Conservation (phyloP, 92 coral and sea anemone genomes). For the Palythoa grandis region DNA sequence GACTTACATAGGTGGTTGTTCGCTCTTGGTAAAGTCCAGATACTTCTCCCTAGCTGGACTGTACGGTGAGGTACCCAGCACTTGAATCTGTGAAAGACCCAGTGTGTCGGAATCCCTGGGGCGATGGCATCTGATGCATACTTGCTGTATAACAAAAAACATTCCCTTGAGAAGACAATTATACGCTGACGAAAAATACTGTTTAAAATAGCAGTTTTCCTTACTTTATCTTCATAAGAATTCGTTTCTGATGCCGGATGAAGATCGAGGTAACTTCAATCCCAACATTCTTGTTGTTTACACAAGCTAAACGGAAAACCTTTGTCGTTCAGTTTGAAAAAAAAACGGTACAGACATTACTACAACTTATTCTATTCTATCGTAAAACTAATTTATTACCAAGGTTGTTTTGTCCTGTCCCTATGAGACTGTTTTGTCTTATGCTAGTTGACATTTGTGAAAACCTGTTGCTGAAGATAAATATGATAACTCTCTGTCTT, state of each 20-base stretch:
- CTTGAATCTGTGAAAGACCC: conserved; percentile 93
- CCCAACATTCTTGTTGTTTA: no score
- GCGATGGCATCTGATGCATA: conserved; percentile 85
- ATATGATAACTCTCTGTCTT: no score
- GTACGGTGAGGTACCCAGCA: conserved; percentile 82
- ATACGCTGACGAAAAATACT: neutral
- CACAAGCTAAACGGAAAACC: no score
- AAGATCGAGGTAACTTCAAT: neutral
- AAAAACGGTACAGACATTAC: no score
- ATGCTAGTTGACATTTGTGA: no score
- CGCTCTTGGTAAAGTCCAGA: conserved; percentile 41
- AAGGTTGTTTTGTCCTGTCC: no score
- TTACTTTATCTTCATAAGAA: neutral
- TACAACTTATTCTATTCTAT: no score
- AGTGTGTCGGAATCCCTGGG: conserved; percentile 94
- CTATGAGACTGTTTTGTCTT: no score
- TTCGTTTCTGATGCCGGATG: neutral
- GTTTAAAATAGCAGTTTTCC: neutral
- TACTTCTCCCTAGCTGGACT: conserved; percentile 61
- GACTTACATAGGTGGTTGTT: conserved; percentile 55
- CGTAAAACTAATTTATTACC: no score
- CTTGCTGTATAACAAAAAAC: conserved; percentile 60
- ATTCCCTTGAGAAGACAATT: no score
- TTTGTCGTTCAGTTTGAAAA: no score
- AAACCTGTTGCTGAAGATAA: no score